Conservation (phyloP, 2,113 vertebrate genomes). For the Mobula birostris region DNA sequence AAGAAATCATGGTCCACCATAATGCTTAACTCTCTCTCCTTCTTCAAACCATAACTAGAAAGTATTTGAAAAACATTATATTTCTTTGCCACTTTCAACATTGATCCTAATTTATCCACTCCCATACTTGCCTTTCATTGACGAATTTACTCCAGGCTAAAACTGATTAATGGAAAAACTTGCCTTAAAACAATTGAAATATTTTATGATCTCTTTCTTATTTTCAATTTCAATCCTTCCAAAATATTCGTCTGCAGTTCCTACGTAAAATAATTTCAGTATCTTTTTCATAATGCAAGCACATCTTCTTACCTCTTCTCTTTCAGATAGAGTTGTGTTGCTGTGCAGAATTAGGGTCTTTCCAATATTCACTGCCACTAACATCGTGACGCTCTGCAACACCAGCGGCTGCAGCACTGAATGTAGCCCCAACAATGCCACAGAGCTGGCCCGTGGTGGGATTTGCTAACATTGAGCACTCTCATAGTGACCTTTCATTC, state of each 20-base stretch:
- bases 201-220: neutral
- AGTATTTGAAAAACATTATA: neutral
- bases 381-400: neutral
- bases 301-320: slow-evolving; percentile 15
- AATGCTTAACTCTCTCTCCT: too few species aligned
- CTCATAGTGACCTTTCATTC: slow-evolving; percentile 5
- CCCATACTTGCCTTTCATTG: neutral
- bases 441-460: too few species aligned
- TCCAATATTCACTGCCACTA: neutral
- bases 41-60: neutral
- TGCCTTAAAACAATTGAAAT: neutral
- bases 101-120: neutral
- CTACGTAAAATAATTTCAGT: neutral
- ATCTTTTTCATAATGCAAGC: neutral
- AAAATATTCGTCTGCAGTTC: neutral
- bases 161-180: neutral
- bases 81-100: neutral
- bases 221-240: neutral
- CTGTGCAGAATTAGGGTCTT: neutral
- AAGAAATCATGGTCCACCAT: neutral
- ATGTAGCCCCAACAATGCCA: slow-evolving; percentile 3
- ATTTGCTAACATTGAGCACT: neutral
- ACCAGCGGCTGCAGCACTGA: neutral
- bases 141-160: neutral
- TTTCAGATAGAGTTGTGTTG: neutral